Evolutionary conservation across 2,888 invertebrate species (phyloP), one percentile per base, ranked within the genome.

Genomic region (Phrixothrix hirtus): DNA sequence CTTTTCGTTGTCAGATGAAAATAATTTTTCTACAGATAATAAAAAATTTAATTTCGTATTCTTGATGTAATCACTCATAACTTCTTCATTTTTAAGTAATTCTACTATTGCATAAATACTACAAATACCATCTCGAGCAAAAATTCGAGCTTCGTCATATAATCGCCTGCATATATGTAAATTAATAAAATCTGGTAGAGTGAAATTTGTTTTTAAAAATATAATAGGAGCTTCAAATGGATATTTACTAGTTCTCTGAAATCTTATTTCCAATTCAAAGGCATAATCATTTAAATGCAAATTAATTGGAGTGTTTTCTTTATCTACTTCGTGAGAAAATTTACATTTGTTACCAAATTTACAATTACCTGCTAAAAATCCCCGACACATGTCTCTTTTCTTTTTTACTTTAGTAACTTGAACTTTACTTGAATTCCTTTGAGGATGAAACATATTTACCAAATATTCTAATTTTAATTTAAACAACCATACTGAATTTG

Each of bases 151-250:
- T 77, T 89, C 88, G n/a, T 84, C 79, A 57, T 86, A 77, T 34
- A 91, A 75, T 61, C 82, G 79, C 48, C 83, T 80, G 1, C 83
- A 84, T 57, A 90, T 80, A 67, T 84, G 83, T 38, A 91, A 74
- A 58, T 83, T 83, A 14, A 84, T 78, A 49, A 83, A 73, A 34
- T 82, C 80, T 1, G 89, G 88, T 58, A 87, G 78, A 43, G 83
- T 77, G 52, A 81, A 81, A 57, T 80, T 80, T 0, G 84, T 80
- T 75, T 83, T 86, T 29, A 89, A 75, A 66, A 86, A 88, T 55
- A 90, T 78, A 51, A 85, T 75, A 0, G 90, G 89, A 0, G 87
- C 80, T 73, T 89, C 87, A 65, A 81, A 85, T 0, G 91, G 91
- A 73, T 91, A 92, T 37, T 80, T 80, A 42, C 83, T 83, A 66